A percentile compares a stretch with the other conserved stretches of the same genome.
phyloP scores from a whole-genome alignment of 2,113 vertebrate genomes.

The Elachura formosa region DNA sequence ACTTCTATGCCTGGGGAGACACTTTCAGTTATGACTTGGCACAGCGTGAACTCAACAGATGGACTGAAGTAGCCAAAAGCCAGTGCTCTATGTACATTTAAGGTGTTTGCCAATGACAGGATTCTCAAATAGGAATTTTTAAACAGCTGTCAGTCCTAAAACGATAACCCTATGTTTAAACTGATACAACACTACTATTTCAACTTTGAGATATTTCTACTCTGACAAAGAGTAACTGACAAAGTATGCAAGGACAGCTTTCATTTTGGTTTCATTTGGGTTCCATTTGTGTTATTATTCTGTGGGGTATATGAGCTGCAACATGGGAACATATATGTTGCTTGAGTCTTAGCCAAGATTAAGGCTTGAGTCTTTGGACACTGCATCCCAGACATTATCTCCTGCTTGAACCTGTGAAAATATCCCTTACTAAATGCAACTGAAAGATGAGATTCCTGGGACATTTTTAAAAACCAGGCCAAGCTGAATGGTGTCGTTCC shows the following conservation, averaged over 20 bases:
- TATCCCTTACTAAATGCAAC: neutral
- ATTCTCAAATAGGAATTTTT: slow-evolving; percentile 29
- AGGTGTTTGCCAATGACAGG: neutral
- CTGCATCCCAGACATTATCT: neutral
- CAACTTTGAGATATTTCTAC: neutral
- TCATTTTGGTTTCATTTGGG: neutral
- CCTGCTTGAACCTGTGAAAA: neutral
- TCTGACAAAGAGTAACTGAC: neutral
- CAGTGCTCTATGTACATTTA: neutral
- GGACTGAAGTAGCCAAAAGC: slow-evolving; percentile 38
- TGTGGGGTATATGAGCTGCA: neutral
- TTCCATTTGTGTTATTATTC: neutral
- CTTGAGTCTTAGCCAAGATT: no score
- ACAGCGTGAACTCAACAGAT: slow-evolving; percentile 43
- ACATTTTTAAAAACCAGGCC: neutral
- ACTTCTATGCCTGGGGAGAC: neutral
- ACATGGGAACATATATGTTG: neutral
- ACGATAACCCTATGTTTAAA: neutral
- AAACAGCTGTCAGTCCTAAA: slow-evolving; percentile 46
- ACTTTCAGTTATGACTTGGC: slow-evolving; percentile 44
- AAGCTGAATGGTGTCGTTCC: neutral
- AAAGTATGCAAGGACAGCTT: neutral
- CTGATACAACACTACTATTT: neutral
- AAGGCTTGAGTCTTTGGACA: neutral
- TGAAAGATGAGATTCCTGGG: neutral